A percentile compares a stretch with the other conserved stretches of the same genome.
phyloP scores from a whole-genome alignment of 2,888 invertebrate genomes.

The Hedya salicella region DNA sequence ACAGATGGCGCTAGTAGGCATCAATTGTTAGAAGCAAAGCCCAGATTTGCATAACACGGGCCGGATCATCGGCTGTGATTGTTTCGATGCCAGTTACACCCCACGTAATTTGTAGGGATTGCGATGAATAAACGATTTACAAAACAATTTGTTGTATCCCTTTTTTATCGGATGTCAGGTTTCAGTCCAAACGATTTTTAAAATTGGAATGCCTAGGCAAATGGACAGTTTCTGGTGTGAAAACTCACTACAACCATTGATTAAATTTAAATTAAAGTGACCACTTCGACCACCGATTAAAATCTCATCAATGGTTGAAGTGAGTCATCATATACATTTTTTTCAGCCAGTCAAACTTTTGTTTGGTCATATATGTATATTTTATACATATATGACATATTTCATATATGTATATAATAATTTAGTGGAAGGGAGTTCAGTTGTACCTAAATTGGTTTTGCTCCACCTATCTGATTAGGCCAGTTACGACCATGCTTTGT shows the following conservation, averaged over 20 bases:
- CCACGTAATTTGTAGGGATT: constrained; percentile 79
- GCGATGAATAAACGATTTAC: constrained; percentile 72
- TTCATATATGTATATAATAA: too few relatives aligned
- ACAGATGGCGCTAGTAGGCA: constrained; percentile 63
- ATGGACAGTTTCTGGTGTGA: neutral
- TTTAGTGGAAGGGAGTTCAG: too few relatives aligned
- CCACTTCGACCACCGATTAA: neutral
- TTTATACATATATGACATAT: too few relatives aligned
- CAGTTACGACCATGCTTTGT: too few relatives aligned
- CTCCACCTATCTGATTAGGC: too few relatives aligned
- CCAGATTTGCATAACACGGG: constrained; percentile 79
- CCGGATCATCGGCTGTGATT: constrained; percentile 79
- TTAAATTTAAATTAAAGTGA: neutral
- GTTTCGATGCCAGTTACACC: constrained; percentile 76
- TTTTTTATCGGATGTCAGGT: constrained; percentile 24
- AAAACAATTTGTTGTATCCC: constrained; percentile 50
- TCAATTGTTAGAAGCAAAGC: constrained; percentile 75
- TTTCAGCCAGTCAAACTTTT: too few relatives aligned
- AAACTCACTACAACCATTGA: neutral
- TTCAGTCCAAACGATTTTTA: neutral
- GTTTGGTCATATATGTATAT: too few relatives aligned
- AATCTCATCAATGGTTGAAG: neutral
- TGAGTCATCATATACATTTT: too few relatives aligned
- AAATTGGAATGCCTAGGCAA: neutral
- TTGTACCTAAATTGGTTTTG: too few relatives aligned